Evolutionary conservation across 2,113 vertebrate genomes (phyloP).

Genomic region (Nannobrachium achirus): DNA sequence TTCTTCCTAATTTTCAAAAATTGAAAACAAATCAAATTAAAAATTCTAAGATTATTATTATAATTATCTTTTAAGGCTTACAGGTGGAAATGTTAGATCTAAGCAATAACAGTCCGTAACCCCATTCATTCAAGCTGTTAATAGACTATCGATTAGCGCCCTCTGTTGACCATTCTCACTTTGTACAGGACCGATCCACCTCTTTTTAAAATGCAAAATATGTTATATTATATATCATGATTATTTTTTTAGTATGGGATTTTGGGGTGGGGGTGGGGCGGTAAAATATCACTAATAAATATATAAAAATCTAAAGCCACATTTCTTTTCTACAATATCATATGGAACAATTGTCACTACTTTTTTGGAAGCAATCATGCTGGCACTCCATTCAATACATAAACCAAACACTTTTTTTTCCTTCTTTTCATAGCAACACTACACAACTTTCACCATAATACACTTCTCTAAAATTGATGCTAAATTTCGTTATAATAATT

Average conservation of each 20-base stretch:
- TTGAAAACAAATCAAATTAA: no score
- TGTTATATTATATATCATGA: background rate
- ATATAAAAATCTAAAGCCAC: conserved; percentile 19
- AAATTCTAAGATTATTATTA: background rate
- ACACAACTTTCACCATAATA: background rate
- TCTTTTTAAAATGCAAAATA: background rate
- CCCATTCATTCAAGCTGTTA: conserved; percentile 43
- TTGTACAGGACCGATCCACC: conserved; percentile 1
- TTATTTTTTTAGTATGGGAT: no score
- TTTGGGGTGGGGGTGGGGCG: no score
- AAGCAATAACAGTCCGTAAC: conserved; percentile 59
- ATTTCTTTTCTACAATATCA: conserved; percentile 27
- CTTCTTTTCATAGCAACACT: background rate
- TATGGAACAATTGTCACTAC: conserved; percentile 10
- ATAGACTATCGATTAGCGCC: conserved; percentile 38
- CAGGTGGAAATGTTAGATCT: conserved; percentile 56
- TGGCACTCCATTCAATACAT: background rate
- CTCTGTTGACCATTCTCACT: conserved; percentile 22
- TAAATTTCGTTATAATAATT: conserved; percentile 4
- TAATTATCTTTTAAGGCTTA: conserved; percentile 73
- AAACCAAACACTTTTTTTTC: no score
- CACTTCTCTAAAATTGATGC: background rate
- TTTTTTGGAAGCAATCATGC: background rate
- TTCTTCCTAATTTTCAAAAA: no score
- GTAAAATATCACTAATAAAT: conserved; percentile 7